phyloP scores from a whole-genome alignment of 2,888 invertebrate species.

The Sesia bembeciformis region DNA sequence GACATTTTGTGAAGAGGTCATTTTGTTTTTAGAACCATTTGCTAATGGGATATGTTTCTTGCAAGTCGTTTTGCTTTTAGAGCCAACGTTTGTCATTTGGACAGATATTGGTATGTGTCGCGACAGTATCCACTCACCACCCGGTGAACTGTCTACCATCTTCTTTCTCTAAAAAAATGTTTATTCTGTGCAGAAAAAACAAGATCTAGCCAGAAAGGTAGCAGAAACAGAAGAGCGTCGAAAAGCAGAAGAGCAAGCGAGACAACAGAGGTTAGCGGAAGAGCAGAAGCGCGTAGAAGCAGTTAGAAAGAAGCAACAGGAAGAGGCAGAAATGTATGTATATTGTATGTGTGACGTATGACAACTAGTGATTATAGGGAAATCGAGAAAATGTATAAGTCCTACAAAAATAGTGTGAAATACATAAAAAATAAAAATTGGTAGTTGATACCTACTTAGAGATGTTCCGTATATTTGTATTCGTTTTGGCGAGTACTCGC shows the following conservation, averaged over 20 bases:
- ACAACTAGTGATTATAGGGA: background rate
- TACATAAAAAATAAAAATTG: no score
- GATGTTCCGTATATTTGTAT: no score
- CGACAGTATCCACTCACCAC: no score
- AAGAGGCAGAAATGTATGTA: conserved; percentile 39
- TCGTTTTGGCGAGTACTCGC: no score
- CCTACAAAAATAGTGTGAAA: no score
- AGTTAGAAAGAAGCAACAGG: conserved; percentile 36
- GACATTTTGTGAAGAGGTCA: background rate
- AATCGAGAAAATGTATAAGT: background rate
- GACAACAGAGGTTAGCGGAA: conserved; percentile 41
- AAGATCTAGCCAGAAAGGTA: conserved; percentile 51
- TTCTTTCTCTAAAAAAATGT: no score
- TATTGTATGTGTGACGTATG: conserved; percentile 16
- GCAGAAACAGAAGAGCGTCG: conserved; percentile 58
- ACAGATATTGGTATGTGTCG: no score
- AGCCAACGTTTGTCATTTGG: no score
- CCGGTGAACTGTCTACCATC: no score
- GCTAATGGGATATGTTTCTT: background rate
- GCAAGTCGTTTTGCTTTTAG: background rate
- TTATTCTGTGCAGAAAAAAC: conserved; percentile 33
- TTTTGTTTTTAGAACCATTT: no score
- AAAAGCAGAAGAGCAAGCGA: conserved; percentile 42
- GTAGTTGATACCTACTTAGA: no score
- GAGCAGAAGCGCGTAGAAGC: conserved; percentile 40